Base-by-base conservation (phyloP, 53 echinoderm and acorn worm genomes). In the Antedon mediterranea region DNA sequence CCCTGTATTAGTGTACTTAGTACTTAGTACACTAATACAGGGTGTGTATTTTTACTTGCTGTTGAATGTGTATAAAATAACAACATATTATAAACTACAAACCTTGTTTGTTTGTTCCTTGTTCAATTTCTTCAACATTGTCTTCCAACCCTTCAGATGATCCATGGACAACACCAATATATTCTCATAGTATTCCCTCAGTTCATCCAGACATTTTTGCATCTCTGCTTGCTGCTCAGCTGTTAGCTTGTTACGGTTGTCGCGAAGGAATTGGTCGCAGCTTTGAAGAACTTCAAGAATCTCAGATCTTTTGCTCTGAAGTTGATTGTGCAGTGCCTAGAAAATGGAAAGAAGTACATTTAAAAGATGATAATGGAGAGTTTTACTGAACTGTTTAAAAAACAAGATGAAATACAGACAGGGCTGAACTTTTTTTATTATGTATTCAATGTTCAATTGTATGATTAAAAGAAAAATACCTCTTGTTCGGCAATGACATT, bases 131-230 rank as follows among this genome's bases (percentile, higher is more conserved):
- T 73, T 81, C 72, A 91, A 78, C 81, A 93, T 77, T 30, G 89
- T 90, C 34, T 82, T 79, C 34, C 92, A 82, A 15, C 81, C 89
- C 13, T 85, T 87, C 41, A 92, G 84, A 44, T 87, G 83, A 73
- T 97, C 97, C 28, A 86, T 84, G 29, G 97, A 97, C 43, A 89
- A 70, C 3, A 84, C 89, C 6, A 89, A 88, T 71, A 97, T 75
- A 71, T 93, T 89, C 74, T 97, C 91, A 34, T 92, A 97, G 79
- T 90, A 87, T 83, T 97, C 92, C 14, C 91, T 33, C 31, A 97
- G 88, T 78, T 89, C 97, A 29, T 85, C 83, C 79, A 89, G 87
- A 77, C 87, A 84, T 11, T 43, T 32, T 76, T 87, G 87, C 92
- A 97, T 89, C 82, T 92, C 92, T 14, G 87, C 84, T 0, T 85